A percentile compares a stretch with the other conserved stretches of the same genome.
These are phyloP conservation scores for Aphelinus atriplicis DNA, from an alignment of 1,140 invertebrate genomes.

Conservation along the genomic window DNA sequence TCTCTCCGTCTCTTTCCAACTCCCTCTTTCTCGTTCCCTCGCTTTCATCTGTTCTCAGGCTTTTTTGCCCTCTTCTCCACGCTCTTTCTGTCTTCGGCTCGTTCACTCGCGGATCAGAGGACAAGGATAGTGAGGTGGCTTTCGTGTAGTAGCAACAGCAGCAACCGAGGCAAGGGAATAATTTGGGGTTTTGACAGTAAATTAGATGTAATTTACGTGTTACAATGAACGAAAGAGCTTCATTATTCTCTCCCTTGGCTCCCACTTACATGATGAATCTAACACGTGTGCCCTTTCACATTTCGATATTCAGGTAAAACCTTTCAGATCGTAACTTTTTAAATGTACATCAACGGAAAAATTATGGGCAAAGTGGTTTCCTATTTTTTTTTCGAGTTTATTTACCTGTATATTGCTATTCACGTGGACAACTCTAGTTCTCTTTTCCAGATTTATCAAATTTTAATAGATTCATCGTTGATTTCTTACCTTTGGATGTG, in stretches of 20 bases:
- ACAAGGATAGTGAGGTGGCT: no score
- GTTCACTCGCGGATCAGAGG: not conserved
- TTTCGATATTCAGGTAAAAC: not conserved
- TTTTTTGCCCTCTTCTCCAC: conserved; percentile 4
- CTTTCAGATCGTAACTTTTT: no score
- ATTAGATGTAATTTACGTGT: conserved; percentile 55
- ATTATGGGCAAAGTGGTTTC: not conserved
- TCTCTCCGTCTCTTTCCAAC: conserved; percentile 31
- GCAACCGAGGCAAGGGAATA: conserved; percentile 47
- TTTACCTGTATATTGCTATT: not conserved
- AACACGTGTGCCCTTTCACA: conserved; percentile 34
- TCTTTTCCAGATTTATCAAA: no score
- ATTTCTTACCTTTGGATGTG: conserved; percentile 94
- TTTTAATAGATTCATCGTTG: conserved; percentile 11
- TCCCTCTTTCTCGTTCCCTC: not conserved
- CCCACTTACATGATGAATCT: not conserved
- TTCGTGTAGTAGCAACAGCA: conserved; percentile 9
- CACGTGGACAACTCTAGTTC: no score
- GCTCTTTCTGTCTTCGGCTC: not conserved
- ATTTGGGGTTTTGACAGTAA: conserved; percentile 54
- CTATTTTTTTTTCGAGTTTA: not conserved
- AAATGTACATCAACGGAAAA: no score
- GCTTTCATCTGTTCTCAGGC: conserved; percentile 12
- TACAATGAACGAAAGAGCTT: conserved; percentile 48
- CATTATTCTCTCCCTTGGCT: conserved; percentile 47